Conservation (phyloP, 92 coral and sea anemone species). For the Epizoanthus scotinus region DNA sequence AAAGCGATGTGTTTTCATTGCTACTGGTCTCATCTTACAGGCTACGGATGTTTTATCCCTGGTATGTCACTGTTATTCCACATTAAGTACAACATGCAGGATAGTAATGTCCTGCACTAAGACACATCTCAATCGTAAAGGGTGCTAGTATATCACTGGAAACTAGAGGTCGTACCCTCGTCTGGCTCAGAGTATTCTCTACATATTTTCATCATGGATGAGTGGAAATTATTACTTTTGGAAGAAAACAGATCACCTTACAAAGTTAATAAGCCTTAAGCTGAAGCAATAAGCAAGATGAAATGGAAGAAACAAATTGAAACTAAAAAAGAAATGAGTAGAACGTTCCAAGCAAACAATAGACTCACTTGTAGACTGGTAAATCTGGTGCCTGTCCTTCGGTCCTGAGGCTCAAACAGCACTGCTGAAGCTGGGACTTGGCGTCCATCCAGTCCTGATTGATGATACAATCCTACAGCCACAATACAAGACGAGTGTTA, state of each 20-base stretch:
- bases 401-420: slow-evolving; percentile 73
- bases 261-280: background rate
- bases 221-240: too few relatives aligned
- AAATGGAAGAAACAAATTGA: background rate
- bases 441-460: slow-evolving; percentile 99
- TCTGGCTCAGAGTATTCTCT: too few relatives aligned
- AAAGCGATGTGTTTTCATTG: too few relatives aligned
- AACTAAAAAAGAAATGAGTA: background rate
- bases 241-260: background rate
- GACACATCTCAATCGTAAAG: too few relatives aligned
- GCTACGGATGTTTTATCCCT: too few relatives aligned
- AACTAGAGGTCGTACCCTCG: too few relatives aligned
- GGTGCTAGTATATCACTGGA: too few relatives aligned
- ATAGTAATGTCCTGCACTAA: too few relatives aligned
- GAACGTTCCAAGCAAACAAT: background rate
- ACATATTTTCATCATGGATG: too few relatives aligned
- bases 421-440: slow-evolving; percentile 95
- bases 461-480: slow-evolving; percentile 74
- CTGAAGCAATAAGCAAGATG: background rate
- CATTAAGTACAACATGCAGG: too few relatives aligned
- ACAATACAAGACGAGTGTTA: background rate
- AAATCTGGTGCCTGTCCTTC: slow-evolving; percentile 72
- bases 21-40: too few relatives aligned
- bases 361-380: slow-evolving; percentile 87
- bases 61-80: too few relatives aligned